phyloP scores from a whole-genome alignment of 2,113 vertebrate genomes.

The Lepus americanus region DNA sequence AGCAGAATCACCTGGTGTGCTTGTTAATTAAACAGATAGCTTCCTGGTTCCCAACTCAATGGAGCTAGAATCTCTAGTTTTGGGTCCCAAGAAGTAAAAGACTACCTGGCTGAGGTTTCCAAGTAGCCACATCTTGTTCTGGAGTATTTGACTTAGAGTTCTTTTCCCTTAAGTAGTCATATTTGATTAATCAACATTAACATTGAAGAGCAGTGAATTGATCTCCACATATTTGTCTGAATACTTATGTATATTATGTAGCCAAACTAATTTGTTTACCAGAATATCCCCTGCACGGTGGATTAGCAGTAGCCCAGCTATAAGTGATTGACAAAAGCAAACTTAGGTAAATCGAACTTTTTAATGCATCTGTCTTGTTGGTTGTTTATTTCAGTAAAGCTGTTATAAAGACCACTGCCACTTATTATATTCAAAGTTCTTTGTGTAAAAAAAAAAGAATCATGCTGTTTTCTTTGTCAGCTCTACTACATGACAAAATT shows the following conservation, averaged over 20 bases:
- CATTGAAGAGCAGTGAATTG: background rate
- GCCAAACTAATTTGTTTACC: background rate
- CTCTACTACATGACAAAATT: background rate
- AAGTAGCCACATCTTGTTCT: background rate
- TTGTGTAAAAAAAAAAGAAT: conserved; percentile 5
- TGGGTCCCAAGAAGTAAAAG: background rate
- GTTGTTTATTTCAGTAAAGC: conserved; percentile 17
- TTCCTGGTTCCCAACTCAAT: background rate
- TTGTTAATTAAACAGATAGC: background rate
- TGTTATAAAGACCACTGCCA: background rate
- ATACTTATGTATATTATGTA: background rate
- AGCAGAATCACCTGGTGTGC: background rate
- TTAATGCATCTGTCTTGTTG: background rate
- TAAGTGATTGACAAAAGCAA: conserved; percentile 21
- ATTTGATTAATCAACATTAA: conserved; percentile 45
- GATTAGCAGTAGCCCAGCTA: background rate
- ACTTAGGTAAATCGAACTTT: background rate
- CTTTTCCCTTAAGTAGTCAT: background rate
- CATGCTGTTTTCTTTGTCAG: background rate
- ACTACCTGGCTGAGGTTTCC: background rate
- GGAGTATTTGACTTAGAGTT: conserved; percentile 21
- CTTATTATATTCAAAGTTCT: background rate
- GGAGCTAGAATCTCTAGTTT: background rate
- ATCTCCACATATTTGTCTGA: background rate
- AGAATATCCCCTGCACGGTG: background rate